These are phyloP conservation scores for Magallana gigas DNA, from an alignment of 1,140 invertebrate genomes.

Conservation along the genomic window DNA sequence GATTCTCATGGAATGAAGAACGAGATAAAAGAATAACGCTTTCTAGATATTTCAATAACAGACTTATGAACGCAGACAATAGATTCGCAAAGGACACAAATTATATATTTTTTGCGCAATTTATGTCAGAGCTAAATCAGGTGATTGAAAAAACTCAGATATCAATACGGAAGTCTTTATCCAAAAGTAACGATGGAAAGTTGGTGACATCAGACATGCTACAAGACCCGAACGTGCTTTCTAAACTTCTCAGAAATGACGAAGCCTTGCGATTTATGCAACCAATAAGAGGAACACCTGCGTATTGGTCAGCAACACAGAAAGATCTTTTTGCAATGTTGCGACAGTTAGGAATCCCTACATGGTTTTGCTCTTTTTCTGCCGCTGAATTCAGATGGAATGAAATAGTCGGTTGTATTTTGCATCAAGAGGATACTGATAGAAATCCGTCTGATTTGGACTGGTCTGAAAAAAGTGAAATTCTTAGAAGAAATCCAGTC, in stretches of 20 bases:
- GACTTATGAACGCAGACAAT: constrained; percentile 38
- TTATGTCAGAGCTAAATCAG: constrained; percentile 37
- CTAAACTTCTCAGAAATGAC: constrained; percentile 46
- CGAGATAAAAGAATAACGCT: no score
- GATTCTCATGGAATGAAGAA: no score
- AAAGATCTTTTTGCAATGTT: no score
- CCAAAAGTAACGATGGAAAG: background rate
- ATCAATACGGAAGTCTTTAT: constrained; percentile 29
- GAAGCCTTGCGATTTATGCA: constrained; percentile 57
- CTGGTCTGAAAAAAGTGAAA: no score
- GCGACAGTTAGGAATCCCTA: no score
- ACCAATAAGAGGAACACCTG: constrained; percentile 54
- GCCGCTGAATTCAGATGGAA: constrained; percentile 50
- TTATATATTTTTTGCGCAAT: constrained; percentile 47
- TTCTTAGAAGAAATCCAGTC: constrained; percentile 40
- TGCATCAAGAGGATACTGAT: background rate
- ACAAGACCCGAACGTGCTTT: constrained; percentile 3
- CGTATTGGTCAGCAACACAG: background rate
- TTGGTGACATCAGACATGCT: constrained; percentile 41
- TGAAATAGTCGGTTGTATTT: constrained; percentile 47
- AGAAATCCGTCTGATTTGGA: no score
- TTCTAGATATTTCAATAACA: no score
- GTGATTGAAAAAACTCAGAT: constrained; percentile 32
- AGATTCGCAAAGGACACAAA: constrained; percentile 35
- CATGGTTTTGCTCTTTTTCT: no score